These are phyloP conservation scores for Oncorhynchus nerka DNA, from an alignment of 2,113 vertebrate genomes.

Conservation along the genomic window DNA sequence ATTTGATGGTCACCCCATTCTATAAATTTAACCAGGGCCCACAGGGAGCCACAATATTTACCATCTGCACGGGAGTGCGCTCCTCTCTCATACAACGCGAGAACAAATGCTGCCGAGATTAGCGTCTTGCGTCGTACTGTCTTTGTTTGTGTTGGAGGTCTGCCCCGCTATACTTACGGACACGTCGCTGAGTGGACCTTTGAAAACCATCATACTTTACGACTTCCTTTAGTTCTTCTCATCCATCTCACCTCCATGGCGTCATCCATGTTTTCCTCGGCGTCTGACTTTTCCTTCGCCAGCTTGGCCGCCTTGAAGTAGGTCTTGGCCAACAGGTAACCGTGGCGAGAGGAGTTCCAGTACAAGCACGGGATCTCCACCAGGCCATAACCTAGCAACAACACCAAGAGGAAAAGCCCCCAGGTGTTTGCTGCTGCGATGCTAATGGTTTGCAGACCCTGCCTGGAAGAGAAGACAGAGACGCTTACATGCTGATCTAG, in stretches of 20 bases:
- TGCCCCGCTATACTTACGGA: too few relatives aligned
- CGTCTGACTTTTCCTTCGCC: slow-evolving; percentile 87
- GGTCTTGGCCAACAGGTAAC: slow-evolving; percentile 84
- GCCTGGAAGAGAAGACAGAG: slow-evolving; percentile 64
- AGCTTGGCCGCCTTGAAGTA: slow-evolving; percentile 92
- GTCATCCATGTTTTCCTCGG: slow-evolving; percentile 88
- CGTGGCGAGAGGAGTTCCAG: slow-evolving; percentile 85
- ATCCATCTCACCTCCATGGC: slow-evolving; percentile 82
- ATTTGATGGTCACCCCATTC: too few relatives aligned
- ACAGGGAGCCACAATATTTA: too few relatives aligned
- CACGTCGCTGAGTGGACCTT: too few relatives aligned
- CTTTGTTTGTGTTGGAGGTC: too few relatives aligned
- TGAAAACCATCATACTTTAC: too few relatives aligned
- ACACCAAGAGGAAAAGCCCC: slow-evolving; percentile 92
- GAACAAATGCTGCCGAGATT: too few relatives aligned
- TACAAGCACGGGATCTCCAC: slow-evolving; percentile 93
- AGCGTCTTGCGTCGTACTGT: too few relatives aligned
- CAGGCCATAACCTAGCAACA: slow-evolving; percentile 90
- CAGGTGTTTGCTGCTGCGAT: slow-evolving; percentile 94
- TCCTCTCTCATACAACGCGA: too few relatives aligned
- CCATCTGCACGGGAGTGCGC: too few relatives aligned
- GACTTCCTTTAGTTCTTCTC: background rate
- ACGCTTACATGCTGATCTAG: background rate
- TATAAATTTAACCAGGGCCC: too few relatives aligned
- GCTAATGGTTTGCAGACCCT: slow-evolving; percentile 85